Evolutionary conservation across 1,140 invertebrate genomes (phyloP).

Genomic region (Ceratina japonica): DNA sequence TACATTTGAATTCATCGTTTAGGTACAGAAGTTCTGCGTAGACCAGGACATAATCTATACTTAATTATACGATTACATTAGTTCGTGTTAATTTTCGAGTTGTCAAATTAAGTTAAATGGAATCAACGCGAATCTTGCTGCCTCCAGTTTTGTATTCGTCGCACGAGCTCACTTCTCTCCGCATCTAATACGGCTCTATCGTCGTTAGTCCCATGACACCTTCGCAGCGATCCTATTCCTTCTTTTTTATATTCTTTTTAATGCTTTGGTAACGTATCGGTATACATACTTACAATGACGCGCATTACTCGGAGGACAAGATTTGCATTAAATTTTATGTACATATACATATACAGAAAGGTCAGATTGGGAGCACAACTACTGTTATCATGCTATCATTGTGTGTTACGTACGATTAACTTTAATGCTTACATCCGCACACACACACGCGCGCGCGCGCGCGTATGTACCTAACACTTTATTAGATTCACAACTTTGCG

Average conservation of each 20-base stretch:
- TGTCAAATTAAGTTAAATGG: conserved; percentile 48
- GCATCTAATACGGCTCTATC: conserved; percentile 15
- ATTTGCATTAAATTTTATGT: conserved; percentile 69
- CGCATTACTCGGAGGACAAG: conserved; percentile 33
- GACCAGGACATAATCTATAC: conserved; percentile 48
- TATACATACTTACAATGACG: conserved; percentile 29
- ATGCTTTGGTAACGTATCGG: conserved; percentile 14
- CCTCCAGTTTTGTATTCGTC: not conserved
- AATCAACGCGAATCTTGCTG: conserved; percentile 34
- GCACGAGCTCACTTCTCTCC: not conserved
- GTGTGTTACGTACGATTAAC: not conserved
- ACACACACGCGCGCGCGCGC: not conserved
- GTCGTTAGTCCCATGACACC: not conserved
- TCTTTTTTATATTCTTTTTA: not conserved
- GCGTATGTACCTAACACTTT: not conserved
- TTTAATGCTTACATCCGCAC: not conserved
- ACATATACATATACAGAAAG: conserved; percentile 70
- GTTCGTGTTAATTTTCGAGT: conserved; percentile 52
- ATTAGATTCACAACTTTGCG: not conserved
- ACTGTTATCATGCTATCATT: conserved; percentile 57
- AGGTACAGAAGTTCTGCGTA: conserved; percentile 61
- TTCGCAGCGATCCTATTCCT: not conserved
- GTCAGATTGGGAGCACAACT: conserved; percentile 55
- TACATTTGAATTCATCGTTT: conserved; percentile 65
- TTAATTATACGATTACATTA: conserved; percentile 54